These are phyloP conservation scores for Entomyzon cyanotis DNA, from an alignment of 2,113 vertebrate species.

Conservation along the genomic window DNA sequence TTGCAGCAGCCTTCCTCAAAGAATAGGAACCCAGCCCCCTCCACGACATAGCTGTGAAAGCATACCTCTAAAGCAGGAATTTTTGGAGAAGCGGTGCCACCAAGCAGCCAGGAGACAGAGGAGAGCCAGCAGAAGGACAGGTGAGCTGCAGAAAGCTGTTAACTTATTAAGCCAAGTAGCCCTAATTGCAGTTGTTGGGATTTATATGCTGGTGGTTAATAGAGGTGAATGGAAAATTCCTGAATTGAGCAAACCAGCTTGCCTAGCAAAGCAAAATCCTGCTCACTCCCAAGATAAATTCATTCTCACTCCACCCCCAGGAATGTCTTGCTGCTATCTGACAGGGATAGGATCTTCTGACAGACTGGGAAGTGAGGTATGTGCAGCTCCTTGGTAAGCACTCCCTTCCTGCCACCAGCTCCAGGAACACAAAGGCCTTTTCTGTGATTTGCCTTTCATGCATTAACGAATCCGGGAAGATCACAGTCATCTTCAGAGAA, in stretches of 20 bases:
- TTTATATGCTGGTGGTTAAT: background rate
- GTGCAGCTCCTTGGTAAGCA: background rate
- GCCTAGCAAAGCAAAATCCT: slow-evolving; percentile 48
- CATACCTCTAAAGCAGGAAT: slow-evolving; percentile 35
- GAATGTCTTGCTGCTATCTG: slow-evolving; percentile 64
- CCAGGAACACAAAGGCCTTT: background rate
- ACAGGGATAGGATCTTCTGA: slow-evolving; percentile 50
- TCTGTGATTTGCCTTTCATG: background rate
- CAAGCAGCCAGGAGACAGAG: background rate
- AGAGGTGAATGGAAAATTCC: slow-evolving; percentile 60
- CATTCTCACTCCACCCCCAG: slow-evolving; percentile 58
- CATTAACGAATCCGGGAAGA: slow-evolving; percentile 9
- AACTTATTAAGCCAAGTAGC: background rate
- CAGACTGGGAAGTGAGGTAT: slow-evolving; percentile 38
- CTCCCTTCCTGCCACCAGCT: background rate
- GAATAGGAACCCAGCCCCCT: background rate
- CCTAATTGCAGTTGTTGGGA: background rate
- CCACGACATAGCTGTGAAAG: background rate
- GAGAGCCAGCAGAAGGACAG: slow-evolving; percentile 16
- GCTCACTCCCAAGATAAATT: slow-evolving; percentile 46
- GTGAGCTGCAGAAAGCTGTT: background rate
- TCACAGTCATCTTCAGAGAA: slow-evolving; percentile 6
- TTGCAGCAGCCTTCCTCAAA: background rate
- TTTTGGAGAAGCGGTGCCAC: background rate
- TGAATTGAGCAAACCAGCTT: slow-evolving; percentile 29